These are phyloP conservation scores for Sander vitreus DNA, from an alignment of 2,113 vertebrate genomes.

Conservation along the genomic window DNA sequence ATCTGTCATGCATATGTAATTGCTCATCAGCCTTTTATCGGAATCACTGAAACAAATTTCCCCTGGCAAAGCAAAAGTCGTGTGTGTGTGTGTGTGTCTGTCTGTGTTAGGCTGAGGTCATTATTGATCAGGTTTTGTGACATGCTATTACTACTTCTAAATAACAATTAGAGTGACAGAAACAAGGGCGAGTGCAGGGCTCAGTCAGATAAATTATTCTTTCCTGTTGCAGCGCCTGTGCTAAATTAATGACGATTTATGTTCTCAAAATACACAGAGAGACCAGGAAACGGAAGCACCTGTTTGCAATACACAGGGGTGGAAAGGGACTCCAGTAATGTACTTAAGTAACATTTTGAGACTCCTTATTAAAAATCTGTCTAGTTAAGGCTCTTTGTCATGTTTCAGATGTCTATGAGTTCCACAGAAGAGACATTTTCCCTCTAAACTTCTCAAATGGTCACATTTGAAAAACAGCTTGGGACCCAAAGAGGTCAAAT, in stretches of 20 bases:
- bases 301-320: slow-evolving; percentile 32
- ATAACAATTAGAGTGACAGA: slow-evolving; percentile 67
- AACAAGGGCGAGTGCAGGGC: slow-evolving; percentile 36
- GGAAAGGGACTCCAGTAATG: slow-evolving; percentile 7
- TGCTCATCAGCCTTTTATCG: slow-evolving; percentile 59
- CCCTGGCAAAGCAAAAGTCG: slow-evolving; percentile 20
- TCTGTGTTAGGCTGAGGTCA: slow-evolving; percentile 49
- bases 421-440: not conserved
- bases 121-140: slow-evolving; percentile 76
- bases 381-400: not conserved
- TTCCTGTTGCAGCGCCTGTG: slow-evolving; percentile 50
- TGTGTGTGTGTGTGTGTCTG: not conserved
- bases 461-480: not conserved
- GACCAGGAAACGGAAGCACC: slow-evolving; percentile 50
- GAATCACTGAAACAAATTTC: slow-evolving; percentile 54
- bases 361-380: not conserved
- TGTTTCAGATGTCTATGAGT: not conserved
- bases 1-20: slow-evolving; percentile 73
- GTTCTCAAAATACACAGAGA: slow-evolving; percentile 34
- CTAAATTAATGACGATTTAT: slow-evolving; percentile 69
- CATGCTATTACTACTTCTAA: slow-evolving; percentile 65
- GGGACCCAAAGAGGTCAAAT: not conserved
- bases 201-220: slow-evolving; percentile 52
- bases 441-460: not conserved
- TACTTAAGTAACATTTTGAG: too few relatives aligned